Conservation (phyloP, 2,797 vertebrate genomes). For the Telmatherina bonti region DNA sequence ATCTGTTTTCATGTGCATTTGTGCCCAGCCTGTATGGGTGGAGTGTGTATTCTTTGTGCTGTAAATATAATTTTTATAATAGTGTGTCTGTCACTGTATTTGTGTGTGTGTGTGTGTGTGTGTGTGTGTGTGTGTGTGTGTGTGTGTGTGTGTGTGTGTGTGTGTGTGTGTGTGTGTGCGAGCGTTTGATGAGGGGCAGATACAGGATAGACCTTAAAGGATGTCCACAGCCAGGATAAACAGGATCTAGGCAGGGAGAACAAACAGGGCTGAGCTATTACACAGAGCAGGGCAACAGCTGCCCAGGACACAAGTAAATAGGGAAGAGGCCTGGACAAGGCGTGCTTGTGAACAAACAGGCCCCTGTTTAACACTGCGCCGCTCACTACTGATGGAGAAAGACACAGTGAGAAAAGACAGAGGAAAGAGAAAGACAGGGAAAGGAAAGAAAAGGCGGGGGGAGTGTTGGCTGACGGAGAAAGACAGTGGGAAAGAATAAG, state of each 20-base stretch:
- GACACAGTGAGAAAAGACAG: constrained; percentile 69
- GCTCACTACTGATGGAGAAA: constrained; percentile 69
- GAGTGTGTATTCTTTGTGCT: constrained; percentile 59
- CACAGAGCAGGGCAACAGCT: constrained; percentile 83
- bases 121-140: constrained; percentile 44
- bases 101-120: constrained; percentile 48
- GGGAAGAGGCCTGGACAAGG: constrained; percentile 84
- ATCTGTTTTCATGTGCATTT: constrained; percentile 40
- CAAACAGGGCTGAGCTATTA: constrained; percentile 79
- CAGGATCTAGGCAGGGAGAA: constrained; percentile 77
- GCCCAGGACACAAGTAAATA: constrained; percentile 84
- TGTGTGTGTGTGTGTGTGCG: constrained; percentile 51
- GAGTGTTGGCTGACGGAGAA: constrained; percentile 16
- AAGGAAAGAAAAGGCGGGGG: constrained; percentile 64
- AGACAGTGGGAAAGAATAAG: constrained; percentile 66
- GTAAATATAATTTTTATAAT: constrained; percentile 76
- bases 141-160: constrained; percentile 43
- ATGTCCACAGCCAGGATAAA: constrained; percentile 81
- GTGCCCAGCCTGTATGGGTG: constrained; percentile 38
- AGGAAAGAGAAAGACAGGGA: constrained; percentile 66
- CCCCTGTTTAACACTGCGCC: constrained; percentile 78
- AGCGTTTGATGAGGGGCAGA: constrained; percentile 78
- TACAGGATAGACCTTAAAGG: constrained; percentile 78
- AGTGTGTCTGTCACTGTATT: constrained; percentile 55
- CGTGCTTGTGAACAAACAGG: constrained; percentile 88